These are phyloP conservation scores for Corythornis vintsioides DNA, from an alignment of 2,113 vertebrate genomes.

Conservation along the genomic window DNA sequence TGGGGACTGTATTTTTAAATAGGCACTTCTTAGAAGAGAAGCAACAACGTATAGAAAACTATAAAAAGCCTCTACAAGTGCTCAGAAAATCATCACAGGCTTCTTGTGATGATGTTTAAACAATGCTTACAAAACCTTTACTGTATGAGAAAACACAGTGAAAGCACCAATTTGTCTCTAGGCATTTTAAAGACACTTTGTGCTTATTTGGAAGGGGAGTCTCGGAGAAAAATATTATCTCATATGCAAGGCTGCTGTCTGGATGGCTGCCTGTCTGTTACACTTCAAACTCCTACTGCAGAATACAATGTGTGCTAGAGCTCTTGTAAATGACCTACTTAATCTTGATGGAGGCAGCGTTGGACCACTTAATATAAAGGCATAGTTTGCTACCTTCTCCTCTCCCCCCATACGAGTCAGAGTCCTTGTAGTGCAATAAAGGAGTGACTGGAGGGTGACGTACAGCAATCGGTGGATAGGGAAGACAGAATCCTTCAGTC, in stretches of 20 bases:
- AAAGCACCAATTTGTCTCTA: neutral
- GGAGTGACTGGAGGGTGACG: neutral
- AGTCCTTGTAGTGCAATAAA: neutral
- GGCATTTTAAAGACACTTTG: neutral
- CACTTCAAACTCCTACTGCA: neutral
- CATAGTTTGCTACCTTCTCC: neutral
- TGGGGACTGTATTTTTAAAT: neutral
- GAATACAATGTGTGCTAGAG: neutral
- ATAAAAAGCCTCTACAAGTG: neutral
- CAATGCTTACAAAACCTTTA: neutral
- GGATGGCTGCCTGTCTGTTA: neutral
- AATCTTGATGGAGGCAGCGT: neutral
- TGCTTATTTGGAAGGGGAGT: neutral
- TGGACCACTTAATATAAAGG: neutral
- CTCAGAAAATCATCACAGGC: neutral
- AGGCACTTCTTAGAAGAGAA: neutral
- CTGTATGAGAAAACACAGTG: neutral
- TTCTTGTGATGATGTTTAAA: neutral
- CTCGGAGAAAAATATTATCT: neutral
- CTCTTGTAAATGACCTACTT: neutral
- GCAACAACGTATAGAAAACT: neutral
- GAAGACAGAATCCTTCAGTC: neutral
- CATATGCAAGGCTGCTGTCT: neutral
- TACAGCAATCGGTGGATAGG: neutral
- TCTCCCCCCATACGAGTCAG: accelerated